Base-by-base conservation (phyloP, 2,888 invertebrate genomes). In the Bombylius discolor region DNA sequence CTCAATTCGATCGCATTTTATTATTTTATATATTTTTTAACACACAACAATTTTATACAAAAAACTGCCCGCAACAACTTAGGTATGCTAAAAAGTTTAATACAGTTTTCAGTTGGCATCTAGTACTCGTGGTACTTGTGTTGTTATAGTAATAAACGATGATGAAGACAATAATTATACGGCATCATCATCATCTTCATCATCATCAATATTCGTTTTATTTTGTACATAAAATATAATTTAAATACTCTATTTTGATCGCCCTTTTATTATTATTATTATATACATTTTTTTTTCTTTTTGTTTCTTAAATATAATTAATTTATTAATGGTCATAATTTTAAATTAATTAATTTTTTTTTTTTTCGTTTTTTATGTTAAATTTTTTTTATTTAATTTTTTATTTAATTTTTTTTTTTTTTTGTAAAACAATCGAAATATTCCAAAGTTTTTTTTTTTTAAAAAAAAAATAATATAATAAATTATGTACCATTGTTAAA, bases 51-150 rank as follows among this genome's bases (percentile, higher is more conserved):
- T 59, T 58, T 58, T 55, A 51, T 58, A 61, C 61, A 56, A 59
- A 56, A 51, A 60, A 61, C 61, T 62, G 60, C 59, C 61, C 61
- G 60, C 58, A 59, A 49, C 53, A 54, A 62, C 58, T 58, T 53
- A 62, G 61, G 60, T 60, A 62, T 61, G 60, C 60, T 61, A 61
- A 61, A 63, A 61, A 60, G 56, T 58, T 55, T 62, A 61, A 60
- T 62, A 62, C 62, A 63, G 59, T 60, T 62, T 62, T 63, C 62
- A 63, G 63, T 60, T 62, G 61, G 60, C 61, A 62, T 63, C 62
- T 60, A 61, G 62, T 62, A 62, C 62, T 50, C 53, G 60, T 58
- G 59, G 61, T 62, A 62, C 61, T 62, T 61, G 62, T 55, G 9
- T 36, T 8, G 36, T 36, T 8, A 36, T 36, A 42, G 12, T 42